Conservation (phyloP, 2,113 vertebrate species). For the Neotragus pygmaeus region DNA sequence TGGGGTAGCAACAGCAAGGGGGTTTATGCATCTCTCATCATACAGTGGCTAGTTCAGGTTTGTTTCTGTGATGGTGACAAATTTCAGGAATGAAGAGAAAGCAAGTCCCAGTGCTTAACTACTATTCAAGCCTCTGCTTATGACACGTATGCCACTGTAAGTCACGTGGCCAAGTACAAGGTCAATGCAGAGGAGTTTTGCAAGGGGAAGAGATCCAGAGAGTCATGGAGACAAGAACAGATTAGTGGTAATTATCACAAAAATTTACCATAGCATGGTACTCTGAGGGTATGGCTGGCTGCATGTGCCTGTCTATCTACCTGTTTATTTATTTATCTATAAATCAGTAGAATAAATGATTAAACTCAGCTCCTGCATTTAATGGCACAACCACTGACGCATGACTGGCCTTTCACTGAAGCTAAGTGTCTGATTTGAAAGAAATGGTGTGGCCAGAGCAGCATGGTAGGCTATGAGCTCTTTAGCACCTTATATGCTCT, state of each 20-base stretch:
- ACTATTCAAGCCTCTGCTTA: background rate
- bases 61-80: background rate
- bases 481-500: background rate
- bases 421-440: background rate
- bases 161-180: background rate
- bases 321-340: background rate
- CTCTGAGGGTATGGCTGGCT: background rate
- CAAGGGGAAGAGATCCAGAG: background rate
- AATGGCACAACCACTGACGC: background rate
- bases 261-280: background rate
- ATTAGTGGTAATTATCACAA: background rate
- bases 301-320: rapidly evolving
- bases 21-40: background rate
- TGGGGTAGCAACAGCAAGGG: background rate
- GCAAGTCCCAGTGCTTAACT: background rate
- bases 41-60: background rate
- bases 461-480: background rate
- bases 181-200: background rate
- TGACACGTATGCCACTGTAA: background rate
- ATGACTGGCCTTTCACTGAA: background rate
- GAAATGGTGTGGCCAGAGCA: background rate
- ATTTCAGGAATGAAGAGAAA: background rate
- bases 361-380: background rate
- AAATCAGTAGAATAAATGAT: background rate
- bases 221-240: background rate